Conservation (phyloP, 2,113 vertebrate species). For the Menidia beryllina region DNA sequence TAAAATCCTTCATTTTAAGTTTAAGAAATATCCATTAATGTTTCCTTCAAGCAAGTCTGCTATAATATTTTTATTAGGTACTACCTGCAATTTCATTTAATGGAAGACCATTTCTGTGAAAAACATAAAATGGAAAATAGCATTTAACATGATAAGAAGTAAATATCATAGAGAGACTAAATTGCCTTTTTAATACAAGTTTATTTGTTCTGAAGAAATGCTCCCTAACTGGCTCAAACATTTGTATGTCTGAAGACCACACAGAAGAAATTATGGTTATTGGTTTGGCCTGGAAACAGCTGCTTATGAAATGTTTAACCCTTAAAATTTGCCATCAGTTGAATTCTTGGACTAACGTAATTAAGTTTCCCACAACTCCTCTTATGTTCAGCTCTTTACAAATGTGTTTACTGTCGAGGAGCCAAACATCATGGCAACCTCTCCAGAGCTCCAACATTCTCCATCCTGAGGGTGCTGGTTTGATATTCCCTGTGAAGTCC, state of each 20-base stretch:
- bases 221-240: background rate
- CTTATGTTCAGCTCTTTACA: constrained; percentile 26
- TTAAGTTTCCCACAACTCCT: constrained; percentile 36
- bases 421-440: constrained; percentile 45
- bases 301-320: too few relatives aligned
- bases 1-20: background rate
- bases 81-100: background rate
- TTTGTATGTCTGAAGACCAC: background rate
- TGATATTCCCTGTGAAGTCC: constrained; percentile 59
- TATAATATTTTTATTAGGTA: background rate
- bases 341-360: too few relatives aligned
- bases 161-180: too few relatives aligned
- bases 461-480: constrained; percentile 40
- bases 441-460: constrained; percentile 48
- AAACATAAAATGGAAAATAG: too few relatives aligned
- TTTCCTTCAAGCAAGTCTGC: background rate
- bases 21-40: background rate
- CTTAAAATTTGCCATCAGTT: too few relatives aligned
- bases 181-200: background rate
- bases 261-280: background rate
- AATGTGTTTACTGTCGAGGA: constrained; percentile 34
- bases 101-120: background rate
- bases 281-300: too few relatives aligned
- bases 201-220: background rate
- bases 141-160: too few relatives aligned